Percentiles rank a stretch among this genome's conserved stretches.
These are phyloP conservation scores for Pocillopora grandis DNA, from an alignment of 92 coral and sea anemone species.

Conservation along the genomic window DNA sequence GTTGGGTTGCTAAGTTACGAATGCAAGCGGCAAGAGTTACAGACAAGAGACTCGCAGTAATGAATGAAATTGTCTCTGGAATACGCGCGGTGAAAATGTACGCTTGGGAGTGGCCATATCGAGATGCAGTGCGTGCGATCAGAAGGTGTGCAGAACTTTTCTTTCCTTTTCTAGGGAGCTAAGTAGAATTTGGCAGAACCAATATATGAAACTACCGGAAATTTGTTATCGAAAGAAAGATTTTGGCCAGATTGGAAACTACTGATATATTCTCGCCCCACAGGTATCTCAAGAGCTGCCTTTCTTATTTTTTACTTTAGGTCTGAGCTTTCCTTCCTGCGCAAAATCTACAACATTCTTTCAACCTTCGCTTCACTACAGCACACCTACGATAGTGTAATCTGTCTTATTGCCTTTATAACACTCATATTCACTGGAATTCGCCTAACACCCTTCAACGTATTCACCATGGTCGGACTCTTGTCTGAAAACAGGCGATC, in stretches of 20 bases:
- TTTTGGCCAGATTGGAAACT: neutral
- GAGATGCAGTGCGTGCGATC: constrained; percentile 76
- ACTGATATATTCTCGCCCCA: neutral
- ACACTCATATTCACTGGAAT: constrained; percentile 91
- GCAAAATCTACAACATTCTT: constrained; percentile 82
- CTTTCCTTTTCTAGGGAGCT: neutral
- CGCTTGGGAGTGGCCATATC: constrained; percentile 95
- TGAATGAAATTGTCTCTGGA: constrained; percentile 89
- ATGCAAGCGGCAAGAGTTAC: constrained; percentile 92
- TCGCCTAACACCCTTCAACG: constrained; percentile 82
- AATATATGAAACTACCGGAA: too few relatives aligned
- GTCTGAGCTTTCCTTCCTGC: constrained; percentile 66
- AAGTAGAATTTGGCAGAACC: neutral
- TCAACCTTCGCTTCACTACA: constrained; percentile 88
- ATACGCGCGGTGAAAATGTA: constrained; percentile 95
- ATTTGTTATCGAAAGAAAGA: too few relatives aligned
- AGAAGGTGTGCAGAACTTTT: constrained; percentile 57
- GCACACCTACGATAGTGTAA: constrained; percentile 90
- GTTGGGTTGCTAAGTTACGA: constrained; percentile 92
- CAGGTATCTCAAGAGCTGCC: too few relatives aligned
- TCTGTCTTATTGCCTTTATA: constrained; percentile 84
- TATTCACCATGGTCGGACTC: constrained; percentile 89
- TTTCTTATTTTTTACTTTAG: constrained; percentile 31
- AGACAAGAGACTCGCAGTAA: constrained; percentile 84
- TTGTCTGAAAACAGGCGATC: constrained; percentile 90